Base-by-base conservation (phyloP, 2,113 vertebrate genomes). In the Meleagris gallopavo region DNA sequence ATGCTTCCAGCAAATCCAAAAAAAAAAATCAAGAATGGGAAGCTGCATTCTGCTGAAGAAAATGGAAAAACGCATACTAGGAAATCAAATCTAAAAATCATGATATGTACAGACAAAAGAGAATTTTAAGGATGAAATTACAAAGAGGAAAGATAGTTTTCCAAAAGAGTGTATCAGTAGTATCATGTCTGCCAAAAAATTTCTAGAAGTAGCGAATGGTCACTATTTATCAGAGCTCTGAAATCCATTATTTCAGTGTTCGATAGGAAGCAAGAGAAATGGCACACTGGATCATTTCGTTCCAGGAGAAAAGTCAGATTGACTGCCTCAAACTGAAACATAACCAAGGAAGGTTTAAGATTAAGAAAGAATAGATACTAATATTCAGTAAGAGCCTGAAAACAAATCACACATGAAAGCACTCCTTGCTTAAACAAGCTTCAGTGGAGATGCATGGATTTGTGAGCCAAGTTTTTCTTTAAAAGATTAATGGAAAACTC, bases 121-220 rank as follows among this genome's bases (percentile, higher is more conserved):
- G 4, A 72, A 81, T 54, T 62, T 58, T 52, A 86, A 75, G 10
- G 41, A 69, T 34, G 5, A 36, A 75, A 86, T 71, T 38, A 29
- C 6, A 50, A 71, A 76, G 64, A 71, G 8, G 5, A 77, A 80
- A 57, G 5, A 7, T 16, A 11, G 19, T 13, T 34, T 74, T 45
- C 32, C 36, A 15, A 34, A 86, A 43, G 1, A 54, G 20, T 34
- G 2, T 36, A 21, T 71, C 34, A 45, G 21, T 38, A 89, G 16
- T 5, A 66, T 13, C 0, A 0, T 34, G n/a, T 19, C 41, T 84
- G 66, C 5, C 0, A 0, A 83, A 84, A 72, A 50, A 22, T 36
- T 84, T 84, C 70, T 73, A 48, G 32, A 77, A 86, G 52, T 2
- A 82, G 18, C 38, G 41, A 61, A 10, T 78, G 69, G 16, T 78